phyloP scores from a whole-genome alignment of 2,113 vertebrate genomes.

The Passer domesticus region DNA sequence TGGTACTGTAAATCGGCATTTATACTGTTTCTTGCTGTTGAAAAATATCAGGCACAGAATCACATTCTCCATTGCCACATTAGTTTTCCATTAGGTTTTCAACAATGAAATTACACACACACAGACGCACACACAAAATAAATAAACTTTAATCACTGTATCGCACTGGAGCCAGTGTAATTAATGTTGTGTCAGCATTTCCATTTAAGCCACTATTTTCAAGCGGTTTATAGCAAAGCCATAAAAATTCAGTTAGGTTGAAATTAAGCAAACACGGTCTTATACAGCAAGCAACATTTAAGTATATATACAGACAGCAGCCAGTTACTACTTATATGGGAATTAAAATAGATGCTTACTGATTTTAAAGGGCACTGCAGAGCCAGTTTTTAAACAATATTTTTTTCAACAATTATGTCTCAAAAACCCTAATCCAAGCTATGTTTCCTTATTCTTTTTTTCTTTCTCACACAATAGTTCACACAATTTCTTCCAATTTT shows the following conservation, averaged over 20 bases:
- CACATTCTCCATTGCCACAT: slow-evolving; percentile 77
- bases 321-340: slow-evolving; percentile 62
- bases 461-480: slow-evolving; percentile 18
- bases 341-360: slow-evolving; percentile 54
- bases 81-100: slow-evolving; percentile 75
- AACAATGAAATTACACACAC: slow-evolving; percentile 71
- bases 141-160: slow-evolving; percentile 73
- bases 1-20: slow-evolving; percentile 56
- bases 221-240: slow-evolving; percentile 70
- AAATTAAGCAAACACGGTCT: slow-evolving; percentile 76
- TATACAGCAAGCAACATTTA: slow-evolving; percentile 64
- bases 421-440: slow-evolving; percentile 36
- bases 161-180: slow-evolving; percentile 75
- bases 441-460: slow-evolving; percentile 38
- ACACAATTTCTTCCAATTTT: slow-evolving; percentile 13
- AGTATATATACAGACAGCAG: slow-evolving; percentile 53
- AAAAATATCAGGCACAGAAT: slow-evolving; percentile 56
- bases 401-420: slow-evolving; percentile 61
- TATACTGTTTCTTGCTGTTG: slow-evolving; percentile 16
- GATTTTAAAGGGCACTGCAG: slow-evolving; percentile 63
- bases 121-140: slow-evolving; percentile 56
- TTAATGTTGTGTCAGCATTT: slow-evolving; percentile 78
- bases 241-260: slow-evolving; percentile 76
- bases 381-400: slow-evolving; percentile 57
- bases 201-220: slow-evolving; percentile 71